Evolutionary conservation across 2,888 invertebrate genomes (phyloP), one percentile per base, ranked within the genome.

Genomic region (Phyto melanocephala): DNA sequence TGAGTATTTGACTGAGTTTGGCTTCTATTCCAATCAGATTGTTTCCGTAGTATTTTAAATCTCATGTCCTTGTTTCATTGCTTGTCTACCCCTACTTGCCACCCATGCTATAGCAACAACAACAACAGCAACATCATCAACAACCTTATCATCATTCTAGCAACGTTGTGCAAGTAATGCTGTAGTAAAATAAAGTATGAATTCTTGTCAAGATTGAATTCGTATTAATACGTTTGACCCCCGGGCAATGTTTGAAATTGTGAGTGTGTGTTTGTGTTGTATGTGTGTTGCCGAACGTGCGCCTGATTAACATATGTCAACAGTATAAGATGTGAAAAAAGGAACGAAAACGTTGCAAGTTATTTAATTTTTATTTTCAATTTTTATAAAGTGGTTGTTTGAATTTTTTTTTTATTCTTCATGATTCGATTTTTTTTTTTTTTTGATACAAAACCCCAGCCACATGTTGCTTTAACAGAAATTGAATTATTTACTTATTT

Each of bases 231-330:
- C 88, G 88, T 87, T 88, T 90, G 89, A 90, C 89, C 90, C 87
- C 86, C 84, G 84, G 87, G 86, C 86, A 85, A 84, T 81, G 68
- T 54, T 84, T 86, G 85, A 80, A 85, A 85, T 4, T 20, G 47
- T 74, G 50, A 62, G 60, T 86, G 87, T 40, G 79, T 77, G 76
- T 17, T 17, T 40, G 47, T 15, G 47, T 58, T 17, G 33, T 40
- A 37, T 15, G 47, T 58, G 24, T 70, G 45, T 75, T 45, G 70
- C 56, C 86, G 88, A 88, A 87, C 90, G 88, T 90, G 86, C 88
- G 90, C 88, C 89, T 90, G 89, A 90, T 90, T 90, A 90, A 89
- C 90, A 90, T 90, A 90, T 89, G 90, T 89, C 90, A 89, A 89
- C 88, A 89, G 88, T 87, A 88, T 89, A 87, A 88, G n/a, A n/a